Conservation (phyloP, 1,140 invertebrate genomes). For the Dinothrombium tinctorium region DNA sequence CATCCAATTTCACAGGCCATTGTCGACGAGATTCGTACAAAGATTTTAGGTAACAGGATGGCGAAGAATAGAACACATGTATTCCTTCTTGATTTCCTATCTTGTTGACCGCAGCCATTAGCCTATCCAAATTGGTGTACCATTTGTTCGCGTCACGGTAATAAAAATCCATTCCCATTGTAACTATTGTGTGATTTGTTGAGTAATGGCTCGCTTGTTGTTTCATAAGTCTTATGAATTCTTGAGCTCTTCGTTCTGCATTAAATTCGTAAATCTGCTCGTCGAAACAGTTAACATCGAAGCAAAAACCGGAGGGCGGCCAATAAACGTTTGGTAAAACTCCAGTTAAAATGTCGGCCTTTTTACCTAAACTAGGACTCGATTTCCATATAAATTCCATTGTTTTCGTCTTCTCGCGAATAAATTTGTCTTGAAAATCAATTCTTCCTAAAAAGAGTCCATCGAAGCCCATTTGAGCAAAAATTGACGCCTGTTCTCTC, state of each 20-base stretch:
- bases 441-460: conserved; percentile 65
- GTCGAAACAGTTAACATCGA: conserved; percentile 31
- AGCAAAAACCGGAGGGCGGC: conserved; percentile 33
- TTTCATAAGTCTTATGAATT: conserved; percentile 23
- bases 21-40: conserved; percentile 35
- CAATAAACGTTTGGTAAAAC: conserved; percentile 27
- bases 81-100: conserved; percentile 24
- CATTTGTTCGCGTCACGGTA: conserved; percentile 53
- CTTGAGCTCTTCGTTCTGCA: conserved; percentile 20
- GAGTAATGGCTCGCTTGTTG: conserved; percentile 19
- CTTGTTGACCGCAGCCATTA: conserved; percentile 37
- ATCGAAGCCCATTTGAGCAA: conserved; percentile 40
- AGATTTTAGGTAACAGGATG: conserved; percentile 70
- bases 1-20: conserved; percentile 30
- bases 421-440: conserved; percentile 57
- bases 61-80: conserved; percentile 75
- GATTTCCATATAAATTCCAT: conserved; percentile 66
- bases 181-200: conserved; percentile 51
- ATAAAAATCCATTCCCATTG: conserved; percentile 85
- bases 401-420: conserved; percentile 32
- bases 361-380: conserved; percentile 16
- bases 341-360: conserved; percentile 24
- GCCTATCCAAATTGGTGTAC: conserved; percentile 61
- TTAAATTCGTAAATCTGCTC: conserved; percentile 29
- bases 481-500: conserved; percentile 50